These are phyloP conservation scores for Phaethornis superciliosus DNA, from an alignment of 2,113 vertebrate species.

Conservation along the genomic window DNA sequence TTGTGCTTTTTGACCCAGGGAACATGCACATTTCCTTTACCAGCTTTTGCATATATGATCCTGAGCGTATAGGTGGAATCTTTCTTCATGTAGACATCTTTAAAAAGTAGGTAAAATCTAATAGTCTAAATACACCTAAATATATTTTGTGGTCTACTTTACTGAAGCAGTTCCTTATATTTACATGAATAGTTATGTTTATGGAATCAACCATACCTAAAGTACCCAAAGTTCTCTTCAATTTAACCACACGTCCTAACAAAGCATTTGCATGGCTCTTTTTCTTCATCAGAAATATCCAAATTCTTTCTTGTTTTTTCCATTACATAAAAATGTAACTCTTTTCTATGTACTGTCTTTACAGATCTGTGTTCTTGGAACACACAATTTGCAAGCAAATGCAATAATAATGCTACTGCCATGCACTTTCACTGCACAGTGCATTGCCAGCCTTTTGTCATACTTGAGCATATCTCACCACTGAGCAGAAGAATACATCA, in stretches of 20 bases:
- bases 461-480: not conserved
- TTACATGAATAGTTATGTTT: not conserved
- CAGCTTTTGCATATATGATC: not conserved
- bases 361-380: not conserved
- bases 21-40: not conserved
- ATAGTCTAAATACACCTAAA: not conserved
- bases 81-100: not conserved
- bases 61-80: not conserved
- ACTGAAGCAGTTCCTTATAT: not conserved
- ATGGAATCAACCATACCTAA: not conserved
- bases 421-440: not conserved
- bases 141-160: not conserved
- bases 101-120: not conserved
- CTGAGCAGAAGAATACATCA: not conserved
- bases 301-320: not conserved
- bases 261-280: rapidly evolving
- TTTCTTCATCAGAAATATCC: not conserved
- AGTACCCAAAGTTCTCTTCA: not conserved
- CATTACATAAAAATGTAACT: not conserved
- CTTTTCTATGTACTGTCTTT: not conserved
- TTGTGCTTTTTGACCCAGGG: not conserved
- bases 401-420: not conserved
- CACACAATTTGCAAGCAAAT: not conserved
- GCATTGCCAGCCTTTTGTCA: not conserved
- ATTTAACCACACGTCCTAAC: not conserved